Conservation (phyloP, 2,797 vertebrate genomes). For the Distichodus sexfasciatus region DNA sequence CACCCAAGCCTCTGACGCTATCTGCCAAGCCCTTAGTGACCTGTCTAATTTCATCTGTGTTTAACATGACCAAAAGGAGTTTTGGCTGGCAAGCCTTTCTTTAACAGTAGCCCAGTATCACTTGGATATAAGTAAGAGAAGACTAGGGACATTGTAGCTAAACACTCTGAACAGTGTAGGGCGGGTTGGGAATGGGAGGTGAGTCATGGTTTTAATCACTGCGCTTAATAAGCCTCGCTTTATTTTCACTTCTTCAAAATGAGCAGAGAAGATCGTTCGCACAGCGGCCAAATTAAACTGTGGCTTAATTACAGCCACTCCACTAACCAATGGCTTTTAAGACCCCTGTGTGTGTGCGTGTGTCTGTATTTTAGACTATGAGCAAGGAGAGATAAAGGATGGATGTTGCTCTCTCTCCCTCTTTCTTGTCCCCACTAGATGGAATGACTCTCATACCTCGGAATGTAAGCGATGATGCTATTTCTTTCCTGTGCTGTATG, state of each 20-base stretch:
- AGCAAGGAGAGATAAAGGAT: too few species aligned
- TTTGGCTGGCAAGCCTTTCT: too few species aligned
- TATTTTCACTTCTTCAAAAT: slow-evolving; percentile 50
- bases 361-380: background rate
- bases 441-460: slow-evolving; percentile 36
- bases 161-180: background rate
- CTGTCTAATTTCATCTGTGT: too few species aligned
- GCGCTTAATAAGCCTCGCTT: slow-evolving; percentile 56
- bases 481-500: slow-evolving; percentile 48
- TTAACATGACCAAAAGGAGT: too few species aligned
- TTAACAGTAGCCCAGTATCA: background rate
- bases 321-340: slow-evolving; percentile 39
- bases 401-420: slow-evolving; percentile 10
- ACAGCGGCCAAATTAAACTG: slow-evolving; percentile 63
- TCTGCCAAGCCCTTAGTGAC: too few species aligned
- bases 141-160: background rate
- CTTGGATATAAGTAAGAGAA: background rate
- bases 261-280: slow-evolving; percentile 60
- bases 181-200: background rate
- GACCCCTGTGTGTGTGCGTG: slow-evolving; percentile 36
- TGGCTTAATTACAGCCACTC: slow-evolving; percentile 61
- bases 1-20: too few species aligned
- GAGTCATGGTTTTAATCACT: slow-evolving; percentile 43
- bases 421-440: slow-evolving; percentile 2
- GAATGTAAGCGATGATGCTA: slow-evolving; percentile 58